Evolutionary conservation across 2,113 vertebrate species (phyloP).

Genomic region (Podiceps cristatus): DNA sequence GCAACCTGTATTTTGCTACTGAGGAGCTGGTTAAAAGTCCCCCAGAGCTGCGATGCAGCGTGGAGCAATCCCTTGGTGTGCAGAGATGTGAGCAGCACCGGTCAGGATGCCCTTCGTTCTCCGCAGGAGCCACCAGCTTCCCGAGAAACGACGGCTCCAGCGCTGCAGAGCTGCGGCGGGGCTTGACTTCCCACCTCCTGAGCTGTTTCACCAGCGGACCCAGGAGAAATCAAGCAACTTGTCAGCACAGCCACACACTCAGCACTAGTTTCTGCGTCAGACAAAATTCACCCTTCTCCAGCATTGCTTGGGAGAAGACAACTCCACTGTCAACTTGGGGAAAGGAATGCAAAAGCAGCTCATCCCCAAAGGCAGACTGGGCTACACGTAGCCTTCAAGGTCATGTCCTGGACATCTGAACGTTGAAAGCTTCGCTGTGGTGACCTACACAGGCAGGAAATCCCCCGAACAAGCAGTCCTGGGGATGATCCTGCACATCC

Average conservation of each 20-base stretch:
- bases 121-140: not conserved
- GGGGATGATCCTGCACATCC: not conserved
- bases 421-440: rapidly evolving
- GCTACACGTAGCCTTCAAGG: rapidly evolving
- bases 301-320: not conserved
- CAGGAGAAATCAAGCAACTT: not conserved
- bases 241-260: not conserved
- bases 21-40: not conserved
- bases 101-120: not conserved
- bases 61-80: not conserved
- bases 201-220: rapidly evolving
- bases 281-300: not conserved
- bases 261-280: not conserved
- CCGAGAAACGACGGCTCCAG: not conserved
- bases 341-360: not conserved
- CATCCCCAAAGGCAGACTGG: not conserved
- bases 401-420: rapidly evolving
- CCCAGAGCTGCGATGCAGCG: not conserved
- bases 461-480: rapidly evolving
- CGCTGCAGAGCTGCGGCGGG: rapidly evolving
- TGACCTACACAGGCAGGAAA: not conserved
- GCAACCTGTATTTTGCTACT: not conserved
- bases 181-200: not conserved
- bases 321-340: not conserved
- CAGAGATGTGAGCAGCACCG: not conserved